A percentile compares a stretch with the other conserved stretches of the same genome.
Conservation (phyloP, 1,140 invertebrate species). For the Ostrea denselamellosa region DNA sequence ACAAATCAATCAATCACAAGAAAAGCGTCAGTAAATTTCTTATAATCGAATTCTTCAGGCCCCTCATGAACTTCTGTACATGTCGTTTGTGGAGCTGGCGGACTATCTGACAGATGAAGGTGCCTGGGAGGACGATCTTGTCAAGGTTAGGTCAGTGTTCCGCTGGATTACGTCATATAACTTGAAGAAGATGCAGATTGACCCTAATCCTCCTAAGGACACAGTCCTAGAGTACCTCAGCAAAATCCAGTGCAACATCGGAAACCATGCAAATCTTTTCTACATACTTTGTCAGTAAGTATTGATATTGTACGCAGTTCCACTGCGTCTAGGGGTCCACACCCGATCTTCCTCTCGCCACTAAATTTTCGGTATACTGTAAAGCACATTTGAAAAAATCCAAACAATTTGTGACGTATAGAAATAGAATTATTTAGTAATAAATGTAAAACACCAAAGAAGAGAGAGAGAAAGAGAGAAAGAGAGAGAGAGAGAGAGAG, state of each 20-base stretch:
- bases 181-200: slow-evolving; percentile 53
- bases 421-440: too few relatives aligned
- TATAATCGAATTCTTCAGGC: slow-evolving; percentile 43
- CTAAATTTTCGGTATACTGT: too few relatives aligned
- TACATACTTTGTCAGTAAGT: slow-evolving; percentile 66
- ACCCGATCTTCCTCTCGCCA: too few relatives aligned
- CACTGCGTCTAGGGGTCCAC: too few relatives aligned
- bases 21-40: too few relatives aligned
- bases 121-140: slow-evolving; percentile 57
- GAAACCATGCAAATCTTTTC: slow-evolving; percentile 68
- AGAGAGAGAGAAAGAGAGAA: too few relatives aligned
- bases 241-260: slow-evolving; percentile 66
- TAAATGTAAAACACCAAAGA: too few relatives aligned
- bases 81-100: slow-evolving; percentile 59
- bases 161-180: slow-evolving; percentile 64
- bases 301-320: too few relatives aligned
- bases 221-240: slow-evolving; percentile 63
- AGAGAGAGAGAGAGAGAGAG: too few relatives aligned
- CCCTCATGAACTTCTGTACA: slow-evolving; percentile 54
- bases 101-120: slow-evolving; percentile 56
- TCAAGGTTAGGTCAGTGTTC: slow-evolving; percentile 63
- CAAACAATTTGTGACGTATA: too few relatives aligned
- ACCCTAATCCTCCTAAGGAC: slow-evolving; percentile 47
- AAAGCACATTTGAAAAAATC: too few relatives aligned
- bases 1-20: too few relatives aligned